A percentile compares a stretch with the other conserved stretches of the same genome.
Conservation (phyloP, 35 echinoderm and acorn worm species). For the Anneissia japonica region DNA sequence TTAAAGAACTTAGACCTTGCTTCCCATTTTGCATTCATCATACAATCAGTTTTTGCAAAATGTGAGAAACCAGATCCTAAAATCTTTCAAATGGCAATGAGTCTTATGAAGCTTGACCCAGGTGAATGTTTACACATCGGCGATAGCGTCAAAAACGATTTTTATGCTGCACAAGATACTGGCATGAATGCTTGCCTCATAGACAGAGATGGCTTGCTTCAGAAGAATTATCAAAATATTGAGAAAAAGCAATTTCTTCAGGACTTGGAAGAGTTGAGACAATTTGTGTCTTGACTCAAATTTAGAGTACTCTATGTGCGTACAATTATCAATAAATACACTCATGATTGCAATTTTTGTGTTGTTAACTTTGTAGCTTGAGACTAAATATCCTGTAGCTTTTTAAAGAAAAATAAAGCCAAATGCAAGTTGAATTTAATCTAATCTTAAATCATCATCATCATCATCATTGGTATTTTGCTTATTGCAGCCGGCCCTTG, state of each 20-base stretch:
- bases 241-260: slow-evolving; percentile 38
- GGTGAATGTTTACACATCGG: slow-evolving; percentile 58
- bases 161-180: slow-evolving; percentile 44
- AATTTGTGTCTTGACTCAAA: background rate
- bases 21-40: slow-evolving; percentile 69
- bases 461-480: too few relatives aligned
- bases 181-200: slow-evolving; percentile 70
- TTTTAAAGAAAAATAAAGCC: too few relatives aligned
- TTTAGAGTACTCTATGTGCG: too few relatives aligned
- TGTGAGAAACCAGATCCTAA: slow-evolving; percentile 56
- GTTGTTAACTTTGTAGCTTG: too few relatives aligned
- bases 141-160: slow-evolving; percentile 69
- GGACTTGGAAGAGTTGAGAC: slow-evolving; percentile 58
- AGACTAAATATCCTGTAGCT: too few relatives aligned
- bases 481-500: too few relatives aligned
- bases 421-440: too few relatives aligned
- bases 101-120: slow-evolving; percentile 36
- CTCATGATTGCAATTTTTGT: too few relatives aligned
- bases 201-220: slow-evolving; percentile 42
- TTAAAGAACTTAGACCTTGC: slow-evolving; percentile 52
- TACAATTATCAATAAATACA: too few relatives aligned
- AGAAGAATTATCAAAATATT: slow-evolving; percentile 27
- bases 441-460: too few relatives aligned
- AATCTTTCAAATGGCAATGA: slow-evolving; percentile 64
- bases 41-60: slow-evolving; percentile 49